phyloP scores from a whole-genome alignment of 2,113 vertebrate genomes.

The Marmota monax region DNA sequence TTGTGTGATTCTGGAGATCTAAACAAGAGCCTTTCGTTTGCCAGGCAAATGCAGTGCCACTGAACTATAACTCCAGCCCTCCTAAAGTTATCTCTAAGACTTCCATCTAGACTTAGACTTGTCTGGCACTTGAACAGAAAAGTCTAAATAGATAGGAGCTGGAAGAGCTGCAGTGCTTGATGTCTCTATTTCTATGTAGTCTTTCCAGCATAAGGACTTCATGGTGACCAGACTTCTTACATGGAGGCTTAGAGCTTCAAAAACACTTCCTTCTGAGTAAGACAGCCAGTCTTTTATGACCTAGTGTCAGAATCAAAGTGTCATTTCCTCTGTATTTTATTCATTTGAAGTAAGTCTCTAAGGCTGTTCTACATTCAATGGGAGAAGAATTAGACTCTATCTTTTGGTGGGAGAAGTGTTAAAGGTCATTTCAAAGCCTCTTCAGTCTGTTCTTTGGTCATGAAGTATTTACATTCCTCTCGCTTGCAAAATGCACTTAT shows the following conservation, averaged over 20 bases:
- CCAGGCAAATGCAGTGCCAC: no score
- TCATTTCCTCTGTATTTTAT: constrained; percentile 11
- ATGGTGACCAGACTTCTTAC: constrained; percentile 31
- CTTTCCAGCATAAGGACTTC: neutral
- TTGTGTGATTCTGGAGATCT: no score
- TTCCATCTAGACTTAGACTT: neutral
- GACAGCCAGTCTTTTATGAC: constrained; percentile 38
- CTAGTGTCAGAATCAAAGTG: constrained; percentile 19
- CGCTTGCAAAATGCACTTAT: neutral
- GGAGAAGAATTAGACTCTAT: no score
- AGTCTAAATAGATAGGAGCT: no score
- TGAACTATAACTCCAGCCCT: no score
- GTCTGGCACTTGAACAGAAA: neutral
- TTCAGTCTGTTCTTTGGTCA: neutral
- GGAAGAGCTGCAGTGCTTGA: neutral
- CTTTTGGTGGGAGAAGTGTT: no score
- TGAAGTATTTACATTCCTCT: constrained; percentile 9
- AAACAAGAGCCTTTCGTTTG: no score
- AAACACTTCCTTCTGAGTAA: neutral
- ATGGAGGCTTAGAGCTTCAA: neutral
- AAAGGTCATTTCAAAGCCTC: neutral
- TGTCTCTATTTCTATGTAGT: neutral
- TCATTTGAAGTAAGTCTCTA: neutral
- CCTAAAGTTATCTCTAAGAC: neutral
- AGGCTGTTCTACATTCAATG: no score